phyloP scores from a whole-genome alignment of 1,140 invertebrate genomes.

The Elymnias hypermnestra region DNA sequence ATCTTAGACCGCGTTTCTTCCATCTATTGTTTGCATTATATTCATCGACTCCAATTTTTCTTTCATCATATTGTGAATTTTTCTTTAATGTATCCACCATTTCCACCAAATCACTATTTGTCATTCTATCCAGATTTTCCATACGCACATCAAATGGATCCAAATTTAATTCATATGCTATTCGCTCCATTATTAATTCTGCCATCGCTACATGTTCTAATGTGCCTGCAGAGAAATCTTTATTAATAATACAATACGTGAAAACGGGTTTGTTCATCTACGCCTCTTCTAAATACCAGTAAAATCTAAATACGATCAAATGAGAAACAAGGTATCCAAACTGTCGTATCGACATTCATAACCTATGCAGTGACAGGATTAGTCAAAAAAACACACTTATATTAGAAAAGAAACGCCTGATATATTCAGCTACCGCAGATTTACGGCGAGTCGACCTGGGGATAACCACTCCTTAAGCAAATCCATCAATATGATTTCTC shows the following conservation, averaged over 20 bases:
- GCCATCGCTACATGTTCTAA: slow-evolving; percentile 81
- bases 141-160: slow-evolving; percentile 83
- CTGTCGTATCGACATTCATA: too few relatives aligned
- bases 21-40: slow-evolving; percentile 85
- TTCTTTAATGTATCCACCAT: slow-evolving; percentile 57
- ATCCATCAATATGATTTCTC: too few relatives aligned
- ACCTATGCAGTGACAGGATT: too few relatives aligned
- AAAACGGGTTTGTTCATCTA: not conserved
- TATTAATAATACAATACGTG: slow-evolving; percentile 1
- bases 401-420: too few relatives aligned
- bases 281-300: not conserved
- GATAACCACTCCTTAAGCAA: too few relatives aligned
- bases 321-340: too few relatives aligned
- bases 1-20: slow-evolving; percentile 85
- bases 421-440: too few relatives aligned
- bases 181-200: slow-evolving; percentile 90
- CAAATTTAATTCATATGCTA: slow-evolving; percentile 80
- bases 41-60: slow-evolving; percentile 74
- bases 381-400: too few relatives aligned
- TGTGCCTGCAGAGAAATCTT: slow-evolving; percentile 66
- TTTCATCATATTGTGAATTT: slow-evolving; percentile 77
- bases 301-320: too few relatives aligned
- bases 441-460: too few relatives aligned
- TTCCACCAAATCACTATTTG: slow-evolving; percentile 46
- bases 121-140: slow-evolving; percentile 77